Percentiles rank a stretch among this genome's conserved stretches.
Conservation (phyloP, 1,140 invertebrate species). For the Scaptomyza montana region DNA sequence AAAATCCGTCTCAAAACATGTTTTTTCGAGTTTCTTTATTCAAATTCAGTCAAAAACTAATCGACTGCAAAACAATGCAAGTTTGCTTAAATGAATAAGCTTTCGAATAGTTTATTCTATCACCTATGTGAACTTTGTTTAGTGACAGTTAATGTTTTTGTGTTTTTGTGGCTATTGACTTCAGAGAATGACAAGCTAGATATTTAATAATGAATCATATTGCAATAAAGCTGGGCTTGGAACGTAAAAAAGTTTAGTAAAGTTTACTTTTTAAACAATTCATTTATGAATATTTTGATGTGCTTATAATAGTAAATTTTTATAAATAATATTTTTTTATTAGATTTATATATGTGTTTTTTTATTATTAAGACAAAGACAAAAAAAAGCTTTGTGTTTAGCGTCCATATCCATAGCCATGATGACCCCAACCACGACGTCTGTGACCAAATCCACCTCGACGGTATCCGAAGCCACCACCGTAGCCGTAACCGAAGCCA, state of each 20-base stretch:
- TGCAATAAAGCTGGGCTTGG: not conserved
- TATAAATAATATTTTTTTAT: not conserved
- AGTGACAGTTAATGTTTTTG: not conserved
- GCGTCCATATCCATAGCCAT: not conserved
- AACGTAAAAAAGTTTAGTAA: not conserved
- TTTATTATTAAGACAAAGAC: not conserved
- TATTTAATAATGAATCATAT: not conserved
- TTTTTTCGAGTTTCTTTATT: not conserved
- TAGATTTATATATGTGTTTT: no score
- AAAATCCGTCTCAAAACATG: not conserved
- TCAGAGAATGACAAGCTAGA: not conserved
- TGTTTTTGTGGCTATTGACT: not conserved
- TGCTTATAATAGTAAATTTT: no score
- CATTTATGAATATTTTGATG: no score
- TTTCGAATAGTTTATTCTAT: not conserved
- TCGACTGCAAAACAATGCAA: not conserved
- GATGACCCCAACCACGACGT: not conserved
- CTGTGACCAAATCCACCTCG: not conserved
- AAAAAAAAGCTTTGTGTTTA: not conserved
- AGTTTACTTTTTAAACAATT: no score
- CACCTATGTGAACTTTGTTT: slow-evolving; percentile 3
- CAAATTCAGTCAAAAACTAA: not conserved
- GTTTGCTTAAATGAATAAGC: not conserved
- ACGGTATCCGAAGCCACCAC: slow-evolving; percentile 8
- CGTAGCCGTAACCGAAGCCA: not conserved